phyloP scores from a whole-genome alignment of 2,888 invertebrate genomes.

The Cetonia aurata region DNA sequence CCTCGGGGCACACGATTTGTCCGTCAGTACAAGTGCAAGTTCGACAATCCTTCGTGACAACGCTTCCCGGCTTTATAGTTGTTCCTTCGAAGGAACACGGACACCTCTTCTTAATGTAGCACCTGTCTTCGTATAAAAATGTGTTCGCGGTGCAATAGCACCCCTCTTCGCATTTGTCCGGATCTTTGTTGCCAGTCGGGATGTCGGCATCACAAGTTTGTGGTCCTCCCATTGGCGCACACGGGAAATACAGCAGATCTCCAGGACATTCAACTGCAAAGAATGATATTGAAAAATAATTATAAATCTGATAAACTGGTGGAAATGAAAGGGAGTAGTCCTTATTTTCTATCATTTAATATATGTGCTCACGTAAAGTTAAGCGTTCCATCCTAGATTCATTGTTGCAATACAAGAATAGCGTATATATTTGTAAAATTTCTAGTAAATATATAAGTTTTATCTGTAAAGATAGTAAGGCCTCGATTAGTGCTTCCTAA shows the following conservation, averaged over 20 bases:
- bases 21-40: slow-evolving; percentile 79
- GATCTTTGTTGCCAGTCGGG: no score
- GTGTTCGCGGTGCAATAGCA: slow-evolving; percentile 20
- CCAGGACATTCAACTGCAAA: slow-evolving; percentile 11
- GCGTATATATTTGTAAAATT: no score
- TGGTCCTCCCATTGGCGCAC: slow-evolving; percentile 12
- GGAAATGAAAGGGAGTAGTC: no score
- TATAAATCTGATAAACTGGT: no score
- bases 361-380: no score
- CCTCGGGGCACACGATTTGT: slow-evolving; percentile 79
- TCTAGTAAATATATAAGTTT: no score
- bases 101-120: slow-evolving; percentile 13
- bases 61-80: slow-evolving; percentile 78
- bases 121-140: slow-evolving; percentile 13
- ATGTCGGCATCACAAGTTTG: slow-evolving; percentile 8
- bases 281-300: background rate
- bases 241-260: slow-evolving; percentile 15
- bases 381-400: no score
- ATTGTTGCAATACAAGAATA: no score
- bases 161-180: slow-evolving; percentile 31
- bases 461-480: no score
- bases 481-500: no score
- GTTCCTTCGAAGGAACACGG: slow-evolving; percentile 83
- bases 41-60: slow-evolving; percentile 83
- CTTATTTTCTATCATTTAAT: no score